phyloP scores from a whole-genome alignment of 2,797 vertebrate genomes.

The Lemur catta region DNA sequence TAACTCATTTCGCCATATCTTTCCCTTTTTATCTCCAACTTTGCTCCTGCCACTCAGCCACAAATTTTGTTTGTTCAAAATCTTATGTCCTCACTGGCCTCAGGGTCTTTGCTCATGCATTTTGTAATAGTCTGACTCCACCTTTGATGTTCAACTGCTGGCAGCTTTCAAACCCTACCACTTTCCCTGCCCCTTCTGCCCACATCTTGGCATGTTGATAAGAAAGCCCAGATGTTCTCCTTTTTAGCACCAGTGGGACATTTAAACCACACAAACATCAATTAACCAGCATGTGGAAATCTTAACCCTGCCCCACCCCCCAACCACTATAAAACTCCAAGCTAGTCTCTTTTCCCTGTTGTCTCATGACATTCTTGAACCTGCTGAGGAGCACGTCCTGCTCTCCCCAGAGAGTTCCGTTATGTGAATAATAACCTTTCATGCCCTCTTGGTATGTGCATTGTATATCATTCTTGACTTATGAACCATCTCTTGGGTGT shows the following conservation, averaged over 20 bases:
- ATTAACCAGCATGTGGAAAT: neutral
- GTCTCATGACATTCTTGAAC: neutral
- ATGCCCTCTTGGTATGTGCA: neutral
- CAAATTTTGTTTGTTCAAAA: neutral
- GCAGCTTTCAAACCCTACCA: neutral
- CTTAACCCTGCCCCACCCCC: neutral
- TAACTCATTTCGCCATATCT: neutral
- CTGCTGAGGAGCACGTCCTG: accelerated
- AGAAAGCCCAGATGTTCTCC: neutral
- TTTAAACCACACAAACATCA: neutral
- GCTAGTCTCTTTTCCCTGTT: neutral
- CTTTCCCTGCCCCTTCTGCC: neutral
- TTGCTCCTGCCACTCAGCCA: neutral
- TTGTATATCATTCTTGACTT: neutral
- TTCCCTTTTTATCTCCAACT: neutral
- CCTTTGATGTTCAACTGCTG: neutral
- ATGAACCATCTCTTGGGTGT: neutral
- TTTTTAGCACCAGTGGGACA: neutral
- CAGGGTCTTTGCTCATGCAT: neutral
- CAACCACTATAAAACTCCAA: neutral
- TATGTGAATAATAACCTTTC: neutral
- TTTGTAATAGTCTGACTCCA: neutral
- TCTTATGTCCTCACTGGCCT: neutral
- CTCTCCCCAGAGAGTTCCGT: neutral
- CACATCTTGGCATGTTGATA: neutral